Percentiles rank a stretch among this genome's conserved stretches.
Conservation (phyloP, 1,140 invertebrate species). For the Dendrolimus kikuchii region DNA sequence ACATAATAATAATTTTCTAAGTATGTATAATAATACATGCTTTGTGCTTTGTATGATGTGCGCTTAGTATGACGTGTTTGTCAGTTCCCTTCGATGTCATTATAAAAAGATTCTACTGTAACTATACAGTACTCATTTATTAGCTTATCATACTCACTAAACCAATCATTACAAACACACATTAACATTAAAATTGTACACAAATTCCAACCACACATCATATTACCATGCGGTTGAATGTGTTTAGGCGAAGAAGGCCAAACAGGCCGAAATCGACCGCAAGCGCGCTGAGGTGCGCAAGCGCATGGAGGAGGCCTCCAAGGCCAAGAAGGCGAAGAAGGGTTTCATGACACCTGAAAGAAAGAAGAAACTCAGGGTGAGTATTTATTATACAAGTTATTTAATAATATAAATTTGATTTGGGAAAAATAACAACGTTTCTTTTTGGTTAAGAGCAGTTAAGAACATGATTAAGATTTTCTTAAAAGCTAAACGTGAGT, state of each 20-base stretch:
- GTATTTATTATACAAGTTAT: slow-evolving; percentile 41
- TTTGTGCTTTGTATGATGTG: too few relatives aligned
- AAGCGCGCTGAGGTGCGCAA: slow-evolving; percentile 96
- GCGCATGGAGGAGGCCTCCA: slow-evolving; percentile 95
- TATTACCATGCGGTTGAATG: slow-evolving; percentile 30
- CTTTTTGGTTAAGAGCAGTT: too few relatives aligned
- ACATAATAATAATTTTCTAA: too few relatives aligned
- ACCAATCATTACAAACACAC: not conserved
- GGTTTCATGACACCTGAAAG: slow-evolving; percentile 99
- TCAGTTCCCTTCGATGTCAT: too few relatives aligned
- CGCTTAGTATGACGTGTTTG: too few relatives aligned
- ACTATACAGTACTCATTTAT: too few relatives aligned
- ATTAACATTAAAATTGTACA: not conserved
- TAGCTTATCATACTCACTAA: too few relatives aligned
- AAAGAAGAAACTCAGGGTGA: slow-evolving; percentile 97
- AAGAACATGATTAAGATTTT: too few relatives aligned
- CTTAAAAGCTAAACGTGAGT: too few relatives aligned
- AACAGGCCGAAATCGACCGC: slow-evolving; percentile 94
- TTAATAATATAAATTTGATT: not conserved
- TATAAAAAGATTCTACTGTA: too few relatives aligned
- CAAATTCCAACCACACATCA: slow-evolving; percentile 14
- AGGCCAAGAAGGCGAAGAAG: slow-evolving; percentile 96
- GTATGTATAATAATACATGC: too few relatives aligned
- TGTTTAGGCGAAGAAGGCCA: slow-evolving; percentile 91
- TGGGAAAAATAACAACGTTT: too few relatives aligned